These are phyloP conservation scores for Hippocampus guttulatus DNA, from an alignment of 2,113 vertebrate genomes.

Conservation along the genomic window DNA sequence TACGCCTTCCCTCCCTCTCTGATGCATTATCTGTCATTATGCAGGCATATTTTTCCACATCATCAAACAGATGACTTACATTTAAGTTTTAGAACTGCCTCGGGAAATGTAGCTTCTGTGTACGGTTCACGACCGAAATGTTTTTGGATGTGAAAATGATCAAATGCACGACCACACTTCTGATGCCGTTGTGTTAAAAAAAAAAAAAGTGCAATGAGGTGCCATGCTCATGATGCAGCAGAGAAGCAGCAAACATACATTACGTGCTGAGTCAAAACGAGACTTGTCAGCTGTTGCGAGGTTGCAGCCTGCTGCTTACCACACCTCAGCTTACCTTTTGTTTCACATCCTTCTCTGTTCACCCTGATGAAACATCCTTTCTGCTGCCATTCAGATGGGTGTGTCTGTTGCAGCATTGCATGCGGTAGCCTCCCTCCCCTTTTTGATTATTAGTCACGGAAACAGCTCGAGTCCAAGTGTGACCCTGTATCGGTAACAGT, in stretches of 20 bases:
- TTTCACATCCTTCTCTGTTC: constrained; percentile 52
- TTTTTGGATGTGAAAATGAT: no score
- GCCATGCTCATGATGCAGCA: constrained; percentile 20
- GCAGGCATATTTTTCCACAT: no score
- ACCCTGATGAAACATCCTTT: constrained; percentile 49
- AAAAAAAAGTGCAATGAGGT: neutral
- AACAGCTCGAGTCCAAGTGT: constrained; percentile 25
- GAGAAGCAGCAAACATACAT: neutral
- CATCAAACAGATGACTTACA: no score
- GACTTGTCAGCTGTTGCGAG: constrained; percentile 38
- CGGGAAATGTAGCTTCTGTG: no score
- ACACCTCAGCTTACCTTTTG: constrained; percentile 52
- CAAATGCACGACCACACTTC: neutral
- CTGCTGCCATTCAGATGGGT: constrained; percentile 23
- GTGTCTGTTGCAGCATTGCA: constrained; percentile 3
- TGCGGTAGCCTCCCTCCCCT: constrained; percentile 21
- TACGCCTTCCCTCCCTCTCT: neutral
- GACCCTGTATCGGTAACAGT: constrained; percentile 10
- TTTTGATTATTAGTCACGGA: constrained; percentile 46
- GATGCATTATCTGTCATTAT: neutral
- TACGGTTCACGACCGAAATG: no score
- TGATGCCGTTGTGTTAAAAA: neutral
- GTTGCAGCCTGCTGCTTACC: constrained; percentile 29
- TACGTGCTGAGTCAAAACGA: constrained; percentile 34
- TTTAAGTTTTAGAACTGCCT: no score